Evolutionary conservation across 2,113 vertebrate species (phyloP), one percentile per base, ranked within the genome.

Genomic region (Trogon surrucura): DNA sequence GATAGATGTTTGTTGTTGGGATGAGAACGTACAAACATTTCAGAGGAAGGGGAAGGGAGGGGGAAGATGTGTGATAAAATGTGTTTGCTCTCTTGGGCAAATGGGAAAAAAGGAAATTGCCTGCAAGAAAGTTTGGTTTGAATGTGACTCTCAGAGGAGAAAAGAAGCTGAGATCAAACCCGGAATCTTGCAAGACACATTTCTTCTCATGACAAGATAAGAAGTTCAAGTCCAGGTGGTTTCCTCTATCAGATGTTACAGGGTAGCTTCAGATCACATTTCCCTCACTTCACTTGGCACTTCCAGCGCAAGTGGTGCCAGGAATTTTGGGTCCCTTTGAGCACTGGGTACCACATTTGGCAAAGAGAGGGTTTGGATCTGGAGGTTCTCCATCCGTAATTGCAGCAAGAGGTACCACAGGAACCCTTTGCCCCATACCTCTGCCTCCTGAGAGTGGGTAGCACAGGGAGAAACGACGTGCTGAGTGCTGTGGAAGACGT

Each of bases 131-230:
- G 80, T 41, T 62, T 41, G 32, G 41, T 62, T 85, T 70, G 62
- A 58, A 8, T 83, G 41, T 38, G 71, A 57, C 44, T 93, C 61
- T 69, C 57, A 45, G 50, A 78, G 67, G 20, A 81, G 17, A 57
- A 96, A 88, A 94, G 60, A 67, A 53, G 38, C 65, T 73, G 70
- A 84, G 91, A 72, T 91, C 67, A 88, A 91, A 91, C 88, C 48
- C 44, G 41, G 80, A 56, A 85, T 38, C 48, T 77, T 60, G 78
- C 38, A 88, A 48, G 50, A 93, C 38, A 82, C 48, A 66, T 53
- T 89, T 60, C 29, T 69, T 26, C 57, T 47, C 34, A 6, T 80
- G 64, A 29, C n/a, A 84, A 54, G 88, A 80, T 56, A 64, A 92
- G 13, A 65, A 69, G 36, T 83, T 90, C 21, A 66, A 20, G 44